Evolutionary conservation across 2,113 vertebrate genomes (phyloP).

Genomic region (Thymallus thymallus): DNA sequence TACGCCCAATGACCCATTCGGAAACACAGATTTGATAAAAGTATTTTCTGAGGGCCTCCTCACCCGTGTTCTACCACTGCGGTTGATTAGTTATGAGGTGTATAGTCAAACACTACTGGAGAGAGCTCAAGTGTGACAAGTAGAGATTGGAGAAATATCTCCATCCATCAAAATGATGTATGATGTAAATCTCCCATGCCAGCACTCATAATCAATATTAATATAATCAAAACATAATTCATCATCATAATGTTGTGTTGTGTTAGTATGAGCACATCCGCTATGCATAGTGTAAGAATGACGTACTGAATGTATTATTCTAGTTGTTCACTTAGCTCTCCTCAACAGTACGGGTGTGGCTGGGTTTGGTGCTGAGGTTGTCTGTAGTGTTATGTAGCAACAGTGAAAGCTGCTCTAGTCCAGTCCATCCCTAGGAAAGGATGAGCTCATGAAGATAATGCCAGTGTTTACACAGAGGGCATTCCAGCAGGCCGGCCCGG

Average conservation of each 20-base stretch:
- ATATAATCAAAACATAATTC: not conserved
- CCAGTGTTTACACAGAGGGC: conserved; percentile 46
- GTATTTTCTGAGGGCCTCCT: conserved; percentile 21
- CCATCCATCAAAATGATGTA: conserved; percentile 15
- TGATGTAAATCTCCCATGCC: conserved; percentile 12
- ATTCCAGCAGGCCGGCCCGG: conserved; percentile 24
- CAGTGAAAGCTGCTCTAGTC: not conserved
- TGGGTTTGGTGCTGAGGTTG: not conserved
- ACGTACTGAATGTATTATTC: not conserved
- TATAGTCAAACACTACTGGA: conserved; percentile 4
- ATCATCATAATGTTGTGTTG: not conserved
- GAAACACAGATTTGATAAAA: conserved; percentile 23
- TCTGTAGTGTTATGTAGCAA: not conserved
- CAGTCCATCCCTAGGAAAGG: conserved; percentile 42
- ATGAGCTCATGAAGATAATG: conserved; percentile 51
- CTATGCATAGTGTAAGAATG: not conserved
- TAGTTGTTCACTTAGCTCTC: conserved; percentile 9
- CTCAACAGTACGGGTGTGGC: too few species aligned
- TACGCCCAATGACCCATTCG: conserved; percentile 24
- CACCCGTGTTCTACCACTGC: not conserved
- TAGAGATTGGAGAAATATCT: conserved; percentile 12
- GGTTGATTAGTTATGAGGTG: conserved; percentile 12
- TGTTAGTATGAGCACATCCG: conserved; percentile 14
- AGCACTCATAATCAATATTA: conserved; percentile 22
- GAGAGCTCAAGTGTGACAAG: not conserved